Evolutionary conservation across 2,113 vertebrate genomes (phyloP), one percentile per base, ranked within the genome.

Genomic region (Pterocles orientalis): DNA sequence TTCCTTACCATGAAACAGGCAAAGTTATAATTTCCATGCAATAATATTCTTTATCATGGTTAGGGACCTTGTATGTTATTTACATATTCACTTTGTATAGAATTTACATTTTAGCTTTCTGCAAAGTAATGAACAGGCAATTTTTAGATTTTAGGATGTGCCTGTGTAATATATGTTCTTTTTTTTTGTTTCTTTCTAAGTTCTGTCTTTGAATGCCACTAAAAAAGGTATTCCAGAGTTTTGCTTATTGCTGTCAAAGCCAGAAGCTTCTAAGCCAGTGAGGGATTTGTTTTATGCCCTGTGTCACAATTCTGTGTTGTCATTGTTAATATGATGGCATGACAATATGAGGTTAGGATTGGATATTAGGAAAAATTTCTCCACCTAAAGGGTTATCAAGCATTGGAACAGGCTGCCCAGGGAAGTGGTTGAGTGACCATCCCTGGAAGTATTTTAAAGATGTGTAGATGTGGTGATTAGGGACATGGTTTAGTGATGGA

Each of bases 391-490:
- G 41, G 41, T 41, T 41, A 41, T 41, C 41, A 41, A 41, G 41
- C 41, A 41, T 41, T 41, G 41, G 41, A 41, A 41, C 41, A 41
- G 12, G 12, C 41, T 41, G 41, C 41, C 41, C 41, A 41, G 41
- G 41, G 41, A 41, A 41, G 41, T 41, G 41, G 41, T 13, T 41
- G 41, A 41, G 41, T 41, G 41, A 41, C 41, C 41, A 41, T 41
- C 41, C 41, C 41, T 56, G 19, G 7, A 72, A 10, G 23, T 51
- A 56, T 60, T 82, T 68, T 31, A 41, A 61, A 91, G 36, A 21
- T 0, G 0, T 34, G 15, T 45, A 62, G 9, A 13, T 12, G 2
- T 51, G 17, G 19, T 2, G 2, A 64, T 66, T 31, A 58, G 21
- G 13, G 25, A 60, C 7, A 5, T 50, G 29, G 41, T 66, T 75